These are phyloP conservation scores for Umimayanthus kanabou DNA, from an alignment of 92 coral and sea anemone genomes.

Conservation along the genomic window DNA sequence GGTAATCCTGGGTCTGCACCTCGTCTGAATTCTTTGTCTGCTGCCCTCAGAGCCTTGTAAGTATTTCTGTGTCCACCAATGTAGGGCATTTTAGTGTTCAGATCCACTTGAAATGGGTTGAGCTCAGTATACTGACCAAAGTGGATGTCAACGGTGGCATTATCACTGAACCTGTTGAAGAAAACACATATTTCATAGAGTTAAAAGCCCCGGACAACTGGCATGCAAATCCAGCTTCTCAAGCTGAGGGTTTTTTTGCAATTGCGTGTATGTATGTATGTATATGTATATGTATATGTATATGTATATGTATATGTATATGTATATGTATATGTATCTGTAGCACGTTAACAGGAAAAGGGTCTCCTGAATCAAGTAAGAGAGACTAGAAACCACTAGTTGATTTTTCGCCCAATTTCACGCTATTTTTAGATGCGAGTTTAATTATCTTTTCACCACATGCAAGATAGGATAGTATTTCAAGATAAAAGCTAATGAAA, in stretches of 20 bases:
- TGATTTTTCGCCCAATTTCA: background rate
- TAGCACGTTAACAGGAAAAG: too few relatives aligned
- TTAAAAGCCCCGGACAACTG: background rate
- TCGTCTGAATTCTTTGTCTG: constrained; percentile 20
- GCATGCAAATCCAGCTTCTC: background rate
- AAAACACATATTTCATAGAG: too few relatives aligned
- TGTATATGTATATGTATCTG: too few relatives aligned
- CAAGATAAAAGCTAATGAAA: too few relatives aligned
- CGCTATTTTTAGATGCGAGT: too few relatives aligned
- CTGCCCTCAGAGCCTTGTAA: constrained; percentile 16
- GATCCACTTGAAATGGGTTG: constrained; percentile 16
- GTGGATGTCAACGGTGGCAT: constrained; percentile 20
- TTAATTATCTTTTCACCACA: too few relatives aligned
- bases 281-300: too few relatives aligned
- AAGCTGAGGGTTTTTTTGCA: background rate
- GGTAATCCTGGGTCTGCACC: constrained; percentile 19
- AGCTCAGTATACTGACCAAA: constrained; percentile 23
- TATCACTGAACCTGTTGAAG: constrained; percentile 1
- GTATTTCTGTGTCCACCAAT: constrained; percentile 22
- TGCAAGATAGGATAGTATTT: too few relatives aligned
- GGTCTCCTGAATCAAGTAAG: too few relatives aligned
- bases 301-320: too few relatives aligned
- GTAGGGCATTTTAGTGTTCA: constrained; percentile 17
- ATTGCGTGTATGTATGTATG: too few relatives aligned
- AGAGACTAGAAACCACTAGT: too few relatives aligned